Evolutionary conservation across 2,888 invertebrate genomes (phyloP), one percentile per base, ranked within the genome.

Genomic region (Mesoligia furuncula): DNA sequence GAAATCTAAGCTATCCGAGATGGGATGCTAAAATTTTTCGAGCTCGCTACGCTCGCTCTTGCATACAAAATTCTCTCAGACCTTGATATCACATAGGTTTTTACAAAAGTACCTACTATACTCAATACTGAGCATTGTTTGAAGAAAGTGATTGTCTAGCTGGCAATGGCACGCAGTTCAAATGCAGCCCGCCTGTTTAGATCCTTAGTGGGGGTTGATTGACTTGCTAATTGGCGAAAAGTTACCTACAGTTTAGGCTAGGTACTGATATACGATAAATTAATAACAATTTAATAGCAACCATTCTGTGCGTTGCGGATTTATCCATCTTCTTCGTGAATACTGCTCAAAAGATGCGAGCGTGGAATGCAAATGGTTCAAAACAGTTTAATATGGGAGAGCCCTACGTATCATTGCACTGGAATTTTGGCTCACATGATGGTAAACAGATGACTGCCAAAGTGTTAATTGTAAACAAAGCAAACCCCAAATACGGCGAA

Each of bases 381-480:
- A 48, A 45, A n/a, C 48, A 31, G 31, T 31, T 59, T 45, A 0
- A 54, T 24, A 45, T 36, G 31, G 48, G 62, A 57, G 31, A 68
- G 42, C 67, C 31, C 48, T 45, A 7, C 24, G 20, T 67, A 36
- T 31, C 31, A 74, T 27, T 54, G 1, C 48, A 36, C 9, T 48
- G 39, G 39, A 75, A 80, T 48, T 76, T 69, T 79, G 73, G 73
- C 79, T 42, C 54, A 48, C 20, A 24, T 1, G 15, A 24, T 13
- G 48, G 20, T 83, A 70, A 73, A 81, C 83, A 57, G 15, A 54
- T 31, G 24, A 42, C 36, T 70, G 81, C 74, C 70, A n/a, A n/a
- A 83, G 15, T 62, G 20, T 51, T 74, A 59, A 59, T 36, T 70
- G 48, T 73, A 83, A 79, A 79, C 83, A 81, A 65, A 83, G 20